These are phyloP conservation scores for Aphis craccivora DNA, from an alignment of 1,140 invertebrate species.

Conservation along the genomic window DNA sequence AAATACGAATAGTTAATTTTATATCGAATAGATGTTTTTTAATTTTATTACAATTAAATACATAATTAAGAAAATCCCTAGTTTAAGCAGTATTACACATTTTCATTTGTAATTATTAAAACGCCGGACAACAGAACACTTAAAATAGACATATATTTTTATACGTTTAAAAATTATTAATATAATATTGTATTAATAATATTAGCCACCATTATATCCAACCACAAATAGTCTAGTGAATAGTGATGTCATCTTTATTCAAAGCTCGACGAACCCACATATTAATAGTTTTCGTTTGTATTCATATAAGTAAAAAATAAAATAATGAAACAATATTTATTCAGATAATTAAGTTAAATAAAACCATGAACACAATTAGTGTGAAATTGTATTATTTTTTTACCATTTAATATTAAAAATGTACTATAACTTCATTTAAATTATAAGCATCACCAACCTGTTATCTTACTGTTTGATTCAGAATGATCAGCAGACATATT, in stretches of 20 bases:
- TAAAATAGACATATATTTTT: background rate
- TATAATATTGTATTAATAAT: background rate
- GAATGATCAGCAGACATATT: constrained; percentile 56
- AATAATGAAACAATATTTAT: background rate
- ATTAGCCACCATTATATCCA: background rate
- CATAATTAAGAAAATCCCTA: too few species aligned
- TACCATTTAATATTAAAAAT: background rate
- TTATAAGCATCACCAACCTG: constrained; percentile 29
- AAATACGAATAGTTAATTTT: background rate
- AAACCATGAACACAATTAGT: background rate
- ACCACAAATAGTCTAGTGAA: background rate
- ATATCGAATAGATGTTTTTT: background rate
- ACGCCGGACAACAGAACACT: background rate
- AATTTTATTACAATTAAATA: too few species aligned
- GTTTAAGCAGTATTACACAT: background rate
- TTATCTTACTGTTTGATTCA: constrained; percentile 43
- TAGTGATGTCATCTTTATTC: constrained; percentile 16
- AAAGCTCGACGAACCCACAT: constrained; percentile 4
- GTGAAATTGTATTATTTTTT: background rate
- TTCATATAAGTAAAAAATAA: background rate
- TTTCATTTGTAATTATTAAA: background rate
- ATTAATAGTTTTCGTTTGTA: constrained; percentile 6
- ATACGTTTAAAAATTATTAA: background rate
- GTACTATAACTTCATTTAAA: background rate
- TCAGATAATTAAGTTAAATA: background rate